Conservation (phyloP, 1,140 invertebrate species). For the Cotesia chilonis region DNA sequence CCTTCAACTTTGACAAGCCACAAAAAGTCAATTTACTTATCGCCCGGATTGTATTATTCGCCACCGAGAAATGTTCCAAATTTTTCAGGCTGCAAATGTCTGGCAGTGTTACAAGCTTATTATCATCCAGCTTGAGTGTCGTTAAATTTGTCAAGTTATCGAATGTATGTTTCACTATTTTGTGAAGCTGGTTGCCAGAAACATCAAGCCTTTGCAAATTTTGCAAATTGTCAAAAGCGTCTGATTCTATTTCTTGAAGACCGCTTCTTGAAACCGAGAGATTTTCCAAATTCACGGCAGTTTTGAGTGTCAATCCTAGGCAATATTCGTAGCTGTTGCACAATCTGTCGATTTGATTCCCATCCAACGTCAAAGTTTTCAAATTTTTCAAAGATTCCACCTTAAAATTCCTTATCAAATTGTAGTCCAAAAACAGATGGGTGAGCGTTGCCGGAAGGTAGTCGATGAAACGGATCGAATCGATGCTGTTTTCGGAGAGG, state of each 20-base stretch:
- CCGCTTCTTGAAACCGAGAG: slow-evolving; percentile 18
- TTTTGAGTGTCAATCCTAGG: background rate
- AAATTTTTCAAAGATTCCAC: too few relatives aligned
- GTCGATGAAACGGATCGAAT: too few relatives aligned
- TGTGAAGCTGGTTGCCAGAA: background rate
- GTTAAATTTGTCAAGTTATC: background rate
- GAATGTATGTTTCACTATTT: background rate
- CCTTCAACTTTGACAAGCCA: slow-evolving; percentile 3
- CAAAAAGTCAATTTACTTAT: background rate
- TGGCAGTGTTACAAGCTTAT: slow-evolving; percentile 10
- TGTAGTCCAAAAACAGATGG: too few relatives aligned
- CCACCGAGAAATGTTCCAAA: slow-evolving; percentile 19
- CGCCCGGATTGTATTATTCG: slow-evolving; percentile 8
- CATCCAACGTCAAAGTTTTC: too few relatives aligned
- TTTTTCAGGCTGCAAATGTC: slow-evolving; percentile 14
- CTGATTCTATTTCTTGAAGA: slow-evolving; percentile 11
- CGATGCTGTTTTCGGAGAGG: slow-evolving; percentile 7
- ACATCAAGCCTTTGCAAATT: background rate
- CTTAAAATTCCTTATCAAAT: too few relatives aligned
- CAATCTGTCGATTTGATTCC: too few relatives aligned
- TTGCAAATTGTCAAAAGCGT: background rate
- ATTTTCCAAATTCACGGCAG: background rate
- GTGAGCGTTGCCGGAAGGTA: too few relatives aligned
- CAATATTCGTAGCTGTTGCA: too few relatives aligned
- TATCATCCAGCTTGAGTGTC: slow-evolving; percentile 14